Conservation (phyloP, 2,113 vertebrate species). For the Paralichthys olivaceus region DNA sequence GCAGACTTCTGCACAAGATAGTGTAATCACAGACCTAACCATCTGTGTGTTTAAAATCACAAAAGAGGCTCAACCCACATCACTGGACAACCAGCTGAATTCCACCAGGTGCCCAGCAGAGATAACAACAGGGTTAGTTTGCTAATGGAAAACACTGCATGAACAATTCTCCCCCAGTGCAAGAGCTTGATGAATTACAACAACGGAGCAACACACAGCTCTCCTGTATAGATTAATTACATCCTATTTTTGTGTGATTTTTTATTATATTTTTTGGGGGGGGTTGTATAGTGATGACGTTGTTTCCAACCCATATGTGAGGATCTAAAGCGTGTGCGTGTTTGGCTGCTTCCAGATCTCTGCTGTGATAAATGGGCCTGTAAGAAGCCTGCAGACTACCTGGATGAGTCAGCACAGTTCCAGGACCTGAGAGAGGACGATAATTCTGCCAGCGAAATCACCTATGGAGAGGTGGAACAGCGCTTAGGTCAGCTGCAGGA, state of each 20-base stretch:
- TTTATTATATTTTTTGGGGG: slow-evolving; percentile 38
- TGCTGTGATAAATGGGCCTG: slow-evolving; percentile 85
- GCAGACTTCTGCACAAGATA: slow-evolving; percentile 49
- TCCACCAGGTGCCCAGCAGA: slow-evolving; percentile 69
- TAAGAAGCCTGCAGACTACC: slow-evolving; percentile 80
- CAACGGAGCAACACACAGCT: slow-evolving; percentile 47
- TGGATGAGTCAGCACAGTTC: slow-evolving; percentile 85
- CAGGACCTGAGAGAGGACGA: slow-evolving; percentile 86
- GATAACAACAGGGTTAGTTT: slow-evolving; percentile 77
- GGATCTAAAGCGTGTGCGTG: slow-evolving; percentile 65
- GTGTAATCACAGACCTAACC: slow-evolving; percentile 45
- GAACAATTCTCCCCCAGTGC: slow-evolving; percentile 45
- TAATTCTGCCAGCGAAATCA: slow-evolving; percentile 92
- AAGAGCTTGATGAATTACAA: slow-evolving; percentile 70
- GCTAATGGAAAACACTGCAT: slow-evolving; percentile 57
- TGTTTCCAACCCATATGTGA: slow-evolving; percentile 69
- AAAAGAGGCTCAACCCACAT: slow-evolving; percentile 46
- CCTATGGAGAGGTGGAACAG: slow-evolving; percentile 95
- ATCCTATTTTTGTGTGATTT: slow-evolving; percentile 67
- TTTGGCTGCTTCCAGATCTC: slow-evolving; percentile 81
- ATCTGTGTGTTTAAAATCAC: slow-evolving; percentile 47
- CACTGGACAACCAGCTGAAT: slow-evolving; percentile 35
- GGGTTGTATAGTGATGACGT: slow-evolving; percentile 57
- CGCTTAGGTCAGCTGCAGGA: slow-evolving; percentile 95
- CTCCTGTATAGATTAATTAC: slow-evolving; percentile 72